Evolutionary conservation across 2,888 invertebrate species (phyloP).

Genomic region (Perithous albicinctus): DNA sequence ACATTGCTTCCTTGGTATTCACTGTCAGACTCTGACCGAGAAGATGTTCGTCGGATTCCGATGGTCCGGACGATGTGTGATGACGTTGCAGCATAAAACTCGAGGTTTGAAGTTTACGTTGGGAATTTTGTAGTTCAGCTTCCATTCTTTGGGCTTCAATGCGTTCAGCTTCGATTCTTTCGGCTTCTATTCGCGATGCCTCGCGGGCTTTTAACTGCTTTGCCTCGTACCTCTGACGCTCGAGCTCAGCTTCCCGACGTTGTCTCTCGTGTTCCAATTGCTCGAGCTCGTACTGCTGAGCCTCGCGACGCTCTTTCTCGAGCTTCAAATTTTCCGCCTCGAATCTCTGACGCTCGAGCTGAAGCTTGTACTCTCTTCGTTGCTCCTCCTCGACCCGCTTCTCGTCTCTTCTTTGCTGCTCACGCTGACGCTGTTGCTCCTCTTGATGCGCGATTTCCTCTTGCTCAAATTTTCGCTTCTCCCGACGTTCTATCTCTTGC

Average conservation of each 20-base stretch:
- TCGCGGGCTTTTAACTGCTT: slow-evolving; percentile 66
- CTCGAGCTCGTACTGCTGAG: slow-evolving; percentile 72
- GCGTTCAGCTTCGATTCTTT: slow-evolving; percentile 77
- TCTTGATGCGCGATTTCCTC: slow-evolving; percentile 67
- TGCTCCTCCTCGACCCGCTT: slow-evolving; percentile 68
- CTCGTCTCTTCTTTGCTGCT: slow-evolving; percentile 74
- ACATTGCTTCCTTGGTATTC: slow-evolving; percentile 90
- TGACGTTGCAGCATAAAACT: slow-evolving; percentile 77
- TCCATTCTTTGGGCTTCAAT: slow-evolving; percentile 78
- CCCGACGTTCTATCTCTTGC: slow-evolving; percentile 70
- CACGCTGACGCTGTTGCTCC: slow-evolving; percentile 63
- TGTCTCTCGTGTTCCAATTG: slow-evolving; percentile 69
- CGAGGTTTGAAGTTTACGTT: slow-evolving; percentile 78
- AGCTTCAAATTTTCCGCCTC: slow-evolving; percentile 71
- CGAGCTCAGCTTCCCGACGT: slow-evolving; percentile 67
- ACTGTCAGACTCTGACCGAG: slow-evolving; percentile 88
- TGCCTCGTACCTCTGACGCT: slow-evolving; percentile 69
- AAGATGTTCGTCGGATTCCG: slow-evolving; percentile 82
- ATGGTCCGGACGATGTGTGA: slow-evolving; percentile 72
- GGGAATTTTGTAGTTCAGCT: slow-evolving; percentile 78
- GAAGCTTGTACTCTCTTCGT: slow-evolving; percentile 6
- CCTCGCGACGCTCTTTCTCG: slow-evolving; percentile 71
- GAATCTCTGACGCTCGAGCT: slow-evolving; percentile 70
- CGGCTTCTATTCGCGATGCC: slow-evolving; percentile 72
- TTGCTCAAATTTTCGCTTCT: slow-evolving; percentile 73